Evolutionary conservation across 1,140 invertebrate species (phyloP), one percentile per base, ranked within the genome.

Genomic region (Panulirus ornatus): DNA sequence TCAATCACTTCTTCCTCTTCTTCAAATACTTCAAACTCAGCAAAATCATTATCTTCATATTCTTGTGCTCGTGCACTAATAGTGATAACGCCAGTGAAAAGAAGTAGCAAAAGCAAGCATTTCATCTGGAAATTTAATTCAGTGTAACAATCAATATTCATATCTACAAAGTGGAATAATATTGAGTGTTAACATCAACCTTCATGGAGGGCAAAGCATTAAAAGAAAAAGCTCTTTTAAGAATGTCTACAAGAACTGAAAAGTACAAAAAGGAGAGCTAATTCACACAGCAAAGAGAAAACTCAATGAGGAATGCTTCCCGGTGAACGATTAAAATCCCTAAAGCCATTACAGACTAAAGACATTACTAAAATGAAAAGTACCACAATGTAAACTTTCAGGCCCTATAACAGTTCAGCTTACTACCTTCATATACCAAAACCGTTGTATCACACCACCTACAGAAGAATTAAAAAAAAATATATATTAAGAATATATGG

Each of bases 41-140:
- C 98, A 95, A 99, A 99, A 93, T 99, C 98, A 95, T 98, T 98
- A 93, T 98, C 97, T 92, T 97, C 96, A 1, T 88, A 88, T 42
- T 88, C 85, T 44, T 88, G 85, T 5, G 76, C 75, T 2, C 51
- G 75, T n/a, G 51, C 75, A 40, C 63, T 66, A 54, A 88, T 58
- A 47, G 75, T 47, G n/a, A 88, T 63, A 3, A 63, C 51, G 0
- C 75, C 47, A 44, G 58, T 63, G 9, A 88, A 27, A 1, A 87
- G 38, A 19, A 88, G 40, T n/a, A 81, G n/a, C 14, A 88, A 19
- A 42, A 81, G 14, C 6, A 86, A 44, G 22, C 36, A 27, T 81
- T 54, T 88, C 85, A 88, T 88, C 85, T 88, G 85, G 27, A 88
- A 76, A 58, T 58, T 11, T 58, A 11, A 58, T 22, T 22, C 22